These are phyloP conservation scores for Enteromius mattozi DNA, from an alignment of 2,797 vertebrate genomes.

Conservation along the genomic window DNA sequence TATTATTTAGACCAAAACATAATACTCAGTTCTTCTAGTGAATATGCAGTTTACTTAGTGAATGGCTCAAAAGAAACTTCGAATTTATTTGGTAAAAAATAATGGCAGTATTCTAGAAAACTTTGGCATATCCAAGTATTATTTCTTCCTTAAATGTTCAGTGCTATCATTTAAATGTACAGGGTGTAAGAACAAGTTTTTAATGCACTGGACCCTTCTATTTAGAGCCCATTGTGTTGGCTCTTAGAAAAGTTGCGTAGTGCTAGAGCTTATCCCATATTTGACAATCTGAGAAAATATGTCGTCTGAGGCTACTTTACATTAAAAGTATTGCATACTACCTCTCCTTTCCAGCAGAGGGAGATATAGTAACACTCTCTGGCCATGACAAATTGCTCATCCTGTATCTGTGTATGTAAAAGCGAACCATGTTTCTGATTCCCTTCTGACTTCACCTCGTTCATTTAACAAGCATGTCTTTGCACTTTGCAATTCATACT, in stretches of 20 bases:
- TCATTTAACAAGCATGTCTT: slow-evolving; percentile 3
- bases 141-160: neutral
- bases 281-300: neutral
- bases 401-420: neutral
- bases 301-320: neutral
- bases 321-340: neutral
- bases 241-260: neutral
- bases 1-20: neutral
- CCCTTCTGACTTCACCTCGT: neutral
- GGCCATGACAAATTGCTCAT: neutral
- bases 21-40: neutral
- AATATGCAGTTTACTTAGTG: neutral
- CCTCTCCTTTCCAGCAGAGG: slow-evolving; percentile 48
- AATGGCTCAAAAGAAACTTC: neutral
- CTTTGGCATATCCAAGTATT: neutral
- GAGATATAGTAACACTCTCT: slow-evolving; percentile 28
- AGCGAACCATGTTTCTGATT: neutral
- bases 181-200: neutral
- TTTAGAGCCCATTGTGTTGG: neutral
- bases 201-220: neutral
- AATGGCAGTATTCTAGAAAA: neutral
- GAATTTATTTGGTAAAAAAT: neutral
- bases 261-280: neutral
- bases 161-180: neutral
- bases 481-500: neutral